A percentile compares a stretch with the other conserved stretches of the same genome.
These are phyloP conservation scores for Pectinophora gossypiella DNA, from an alignment of 1,140 invertebrate species.

Conservation along the genomic window DNA sequence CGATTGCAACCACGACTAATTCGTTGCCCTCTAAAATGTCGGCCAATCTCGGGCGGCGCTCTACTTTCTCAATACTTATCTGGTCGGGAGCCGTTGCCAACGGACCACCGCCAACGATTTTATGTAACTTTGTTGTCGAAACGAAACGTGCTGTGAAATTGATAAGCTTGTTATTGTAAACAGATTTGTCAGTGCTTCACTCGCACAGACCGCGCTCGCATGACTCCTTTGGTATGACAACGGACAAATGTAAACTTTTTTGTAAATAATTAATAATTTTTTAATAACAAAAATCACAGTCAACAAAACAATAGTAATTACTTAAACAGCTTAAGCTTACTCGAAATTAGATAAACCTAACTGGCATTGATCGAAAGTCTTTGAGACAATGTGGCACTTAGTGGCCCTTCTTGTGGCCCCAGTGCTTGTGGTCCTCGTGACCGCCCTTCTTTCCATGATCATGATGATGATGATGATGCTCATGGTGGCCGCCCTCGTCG, in stretches of 20 bases:
- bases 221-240: not conserved
- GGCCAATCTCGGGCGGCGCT: slow-evolving; percentile 53
- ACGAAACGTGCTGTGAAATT: slow-evolving; percentile 44
- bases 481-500: slow-evolving; percentile 76
- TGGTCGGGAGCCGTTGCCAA: slow-evolving; percentile 50
- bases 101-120: slow-evolving; percentile 49
- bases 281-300: slow-evolving; percentile 40
- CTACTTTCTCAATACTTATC: slow-evolving; percentile 65
- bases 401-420: slow-evolving; percentile 75
- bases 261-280: slow-evolving; percentile 23
- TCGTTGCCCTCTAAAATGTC: slow-evolving; percentile 46
- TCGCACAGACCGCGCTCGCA: not conserved
- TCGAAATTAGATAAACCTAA: slow-evolving; percentile 38
- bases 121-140: slow-evolving; percentile 67
- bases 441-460: slow-evolving; percentile 80
- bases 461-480: slow-evolving; percentile 77
- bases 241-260: not conserved
- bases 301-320: slow-evolving; percentile 32
- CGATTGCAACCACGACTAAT: slow-evolving; percentile 58
- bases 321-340: slow-evolving; percentile 42
- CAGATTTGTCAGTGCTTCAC: too few species aligned
- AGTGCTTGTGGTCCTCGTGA: slow-evolving; percentile 72
- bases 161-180: slow-evolving; percentile 39
- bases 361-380: slow-evolving; percentile 23
- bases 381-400: slow-evolving; percentile 34